Percentiles rank a stretch among this genome's conserved stretches.
phyloP scores from a whole-genome alignment of 2,888 invertebrate species.

The Hydroisotoma schaefferi region DNA sequence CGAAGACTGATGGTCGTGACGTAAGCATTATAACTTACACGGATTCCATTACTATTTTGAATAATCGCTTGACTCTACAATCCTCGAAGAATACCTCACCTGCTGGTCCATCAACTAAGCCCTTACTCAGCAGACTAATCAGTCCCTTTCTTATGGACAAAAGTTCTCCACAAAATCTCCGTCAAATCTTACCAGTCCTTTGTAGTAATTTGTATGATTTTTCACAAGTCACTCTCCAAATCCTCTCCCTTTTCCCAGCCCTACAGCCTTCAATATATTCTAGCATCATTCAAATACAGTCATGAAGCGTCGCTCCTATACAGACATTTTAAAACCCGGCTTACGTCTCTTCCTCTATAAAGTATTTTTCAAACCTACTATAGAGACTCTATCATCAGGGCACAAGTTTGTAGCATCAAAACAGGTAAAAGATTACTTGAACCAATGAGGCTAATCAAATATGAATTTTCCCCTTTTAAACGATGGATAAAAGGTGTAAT shows the following conservation, averaged over 20 bases:
- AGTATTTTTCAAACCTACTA: not conserved
- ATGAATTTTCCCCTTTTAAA: slow-evolving; percentile 35
- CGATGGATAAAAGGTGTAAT: not conserved
- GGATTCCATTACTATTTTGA: slow-evolving; percentile 34
- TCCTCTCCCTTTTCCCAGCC: slow-evolving; percentile 23
- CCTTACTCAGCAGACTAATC: slow-evolving; percentile 5
- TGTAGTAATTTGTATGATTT: slow-evolving; percentile 25
- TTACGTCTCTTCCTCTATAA: not conserved
- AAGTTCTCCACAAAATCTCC: too few relatives aligned
- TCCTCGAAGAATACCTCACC: slow-evolving; percentile 13
- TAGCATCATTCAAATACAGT: not conserved
- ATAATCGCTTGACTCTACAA: slow-evolving; percentile 28
- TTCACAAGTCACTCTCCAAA: slow-evolving; percentile 40
- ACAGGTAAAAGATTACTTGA: not conserved
- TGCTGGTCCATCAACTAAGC: slow-evolving; percentile 14
- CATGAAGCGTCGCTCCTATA: not conserved
- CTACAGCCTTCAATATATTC: too few relatives aligned
- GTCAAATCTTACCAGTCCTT: slow-evolving; percentile 32
- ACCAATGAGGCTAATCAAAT: slow-evolving; percentile 34
- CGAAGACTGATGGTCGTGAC: slow-evolving; percentile 28
- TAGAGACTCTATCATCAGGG: not conserved
- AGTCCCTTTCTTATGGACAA: slow-evolving; percentile 3
- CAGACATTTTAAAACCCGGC: too few relatives aligned
- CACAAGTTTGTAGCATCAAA: not conserved
- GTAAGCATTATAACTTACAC: slow-evolving; percentile 34